phyloP scores from a whole-genome alignment of 2,113 vertebrate species.

The Pelodiscus sinensis region DNA sequence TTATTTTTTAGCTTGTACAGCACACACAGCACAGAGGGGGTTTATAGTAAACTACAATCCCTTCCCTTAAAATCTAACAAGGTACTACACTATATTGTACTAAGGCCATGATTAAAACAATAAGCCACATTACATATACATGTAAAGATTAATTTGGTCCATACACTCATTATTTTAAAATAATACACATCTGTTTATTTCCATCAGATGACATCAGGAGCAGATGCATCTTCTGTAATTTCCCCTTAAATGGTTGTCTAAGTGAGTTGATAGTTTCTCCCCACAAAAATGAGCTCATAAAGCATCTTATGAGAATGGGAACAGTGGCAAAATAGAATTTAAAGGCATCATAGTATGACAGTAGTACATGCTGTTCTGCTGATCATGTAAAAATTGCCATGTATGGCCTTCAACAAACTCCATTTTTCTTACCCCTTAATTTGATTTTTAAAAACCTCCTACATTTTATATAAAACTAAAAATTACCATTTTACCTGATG shows the following conservation, averaged over 20 bases:
- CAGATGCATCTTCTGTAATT: background rate
- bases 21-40: background rate
- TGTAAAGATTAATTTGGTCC: background rate
- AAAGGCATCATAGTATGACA: background rate
- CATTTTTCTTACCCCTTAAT: background rate
- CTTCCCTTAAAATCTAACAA: background rate
- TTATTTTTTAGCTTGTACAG: background rate
- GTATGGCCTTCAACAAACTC: background rate
- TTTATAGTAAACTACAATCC: background rate
- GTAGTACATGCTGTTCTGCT: background rate
- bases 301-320: constrained; percentile 5
- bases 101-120: background rate
- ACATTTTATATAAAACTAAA: constrained; percentile 14
- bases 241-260: constrained; percentile 4
- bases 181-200: background rate
- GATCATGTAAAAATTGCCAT: background rate
- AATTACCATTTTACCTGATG: background rate
- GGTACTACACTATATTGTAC: background rate
- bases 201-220: background rate
- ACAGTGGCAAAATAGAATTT: background rate
- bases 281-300: background rate
- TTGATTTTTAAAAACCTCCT: background rate
- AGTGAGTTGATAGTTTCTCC: background rate
- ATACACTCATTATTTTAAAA: background rate
- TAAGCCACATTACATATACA: background rate